These are phyloP conservation scores for Ylistrum balloti DNA, from an alignment of 1,140 invertebrate genomes.

Conservation along the genomic window DNA sequence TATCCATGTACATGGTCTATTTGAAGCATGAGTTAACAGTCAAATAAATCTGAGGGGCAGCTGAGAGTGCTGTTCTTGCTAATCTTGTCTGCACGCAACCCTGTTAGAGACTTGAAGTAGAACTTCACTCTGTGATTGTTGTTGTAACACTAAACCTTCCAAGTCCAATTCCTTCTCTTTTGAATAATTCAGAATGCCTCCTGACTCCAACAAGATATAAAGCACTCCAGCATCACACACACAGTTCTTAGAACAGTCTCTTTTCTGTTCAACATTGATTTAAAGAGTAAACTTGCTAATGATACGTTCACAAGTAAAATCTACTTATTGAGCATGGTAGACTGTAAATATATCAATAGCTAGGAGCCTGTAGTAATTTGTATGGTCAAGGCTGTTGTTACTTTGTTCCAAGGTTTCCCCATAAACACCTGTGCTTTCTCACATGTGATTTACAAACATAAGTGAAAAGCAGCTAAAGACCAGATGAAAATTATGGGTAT, in stretches of 20 bases:
- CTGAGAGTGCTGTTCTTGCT: neutral
- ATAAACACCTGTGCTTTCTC: neutral
- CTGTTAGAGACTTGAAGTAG: neutral
- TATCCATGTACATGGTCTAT: neutral
- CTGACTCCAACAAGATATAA: slow-evolving; percentile 34
- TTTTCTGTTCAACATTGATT: slow-evolving; percentile 2
- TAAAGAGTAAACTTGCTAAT: slow-evolving; percentile 27
- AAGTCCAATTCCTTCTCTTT: slow-evolving; percentile 12
- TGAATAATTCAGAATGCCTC: slow-evolving; percentile 17
- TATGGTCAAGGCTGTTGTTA: slow-evolving; percentile 7
- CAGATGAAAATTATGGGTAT: too few species aligned
- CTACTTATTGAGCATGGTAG: neutral
- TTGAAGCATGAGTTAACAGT: neutral
- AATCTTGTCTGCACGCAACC: neutral
- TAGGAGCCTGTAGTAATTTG: neutral
- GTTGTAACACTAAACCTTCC: neutral
- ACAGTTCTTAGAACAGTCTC: neutral
- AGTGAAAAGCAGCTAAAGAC: too few species aligned
- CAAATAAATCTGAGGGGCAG: neutral
- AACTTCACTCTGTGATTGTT: neutral
- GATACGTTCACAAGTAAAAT: slow-evolving; percentile 14
- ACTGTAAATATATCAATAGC: neutral
- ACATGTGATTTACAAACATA: neutral
- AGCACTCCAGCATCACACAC: neutral
- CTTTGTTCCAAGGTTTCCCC: neutral